A percentile compares a stretch with the other conserved stretches of the same genome.
Conservation (phyloP, 2,797 vertebrate species). For the Melanotaenia trifasciata region DNA sequence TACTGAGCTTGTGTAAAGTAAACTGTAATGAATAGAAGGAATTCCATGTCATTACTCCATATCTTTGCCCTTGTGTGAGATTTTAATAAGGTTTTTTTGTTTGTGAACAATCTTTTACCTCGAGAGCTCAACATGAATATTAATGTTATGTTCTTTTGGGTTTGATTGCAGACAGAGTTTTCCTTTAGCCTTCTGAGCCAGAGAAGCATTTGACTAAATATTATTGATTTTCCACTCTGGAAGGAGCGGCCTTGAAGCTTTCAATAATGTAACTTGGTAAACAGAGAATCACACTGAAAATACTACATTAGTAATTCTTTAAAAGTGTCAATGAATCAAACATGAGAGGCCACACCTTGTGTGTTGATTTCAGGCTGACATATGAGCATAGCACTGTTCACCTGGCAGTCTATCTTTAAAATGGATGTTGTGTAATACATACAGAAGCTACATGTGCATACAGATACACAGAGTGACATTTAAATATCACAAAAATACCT, state of each 20-base stretch:
- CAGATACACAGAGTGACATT: neutral
- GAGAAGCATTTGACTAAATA: slow-evolving; percentile 56
- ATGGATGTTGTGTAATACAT: neutral
- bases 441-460: neutral
- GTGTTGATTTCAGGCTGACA: neutral
- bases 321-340: slow-evolving; percentile 3
- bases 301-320: slow-evolving; percentile 7
- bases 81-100: slow-evolving; percentile 5
- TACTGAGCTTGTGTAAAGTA: neutral
- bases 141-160: slow-evolving; percentile 45
- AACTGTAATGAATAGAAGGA: neutral
- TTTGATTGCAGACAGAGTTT: slow-evolving; percentile 20
- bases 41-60: neutral
- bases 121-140: slow-evolving; percentile 60
- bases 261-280: slow-evolving; percentile 27
- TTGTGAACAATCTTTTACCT: slow-evolving; percentile 39
- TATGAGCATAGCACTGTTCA: neutral
- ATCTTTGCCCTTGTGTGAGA: neutral
- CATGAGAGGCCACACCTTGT: neutral
- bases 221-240: slow-evolving; percentile 72
- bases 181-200: slow-evolving; percentile 40
- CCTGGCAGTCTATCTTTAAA: neutral
- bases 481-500: neutral
- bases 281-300: slow-evolving; percentile 27
- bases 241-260: slow-evolving; percentile 23